These are phyloP conservation scores for Hippocampus kuda DNA, from an alignment of 2,797 vertebrate species.

Conservation along the genomic window DNA sequence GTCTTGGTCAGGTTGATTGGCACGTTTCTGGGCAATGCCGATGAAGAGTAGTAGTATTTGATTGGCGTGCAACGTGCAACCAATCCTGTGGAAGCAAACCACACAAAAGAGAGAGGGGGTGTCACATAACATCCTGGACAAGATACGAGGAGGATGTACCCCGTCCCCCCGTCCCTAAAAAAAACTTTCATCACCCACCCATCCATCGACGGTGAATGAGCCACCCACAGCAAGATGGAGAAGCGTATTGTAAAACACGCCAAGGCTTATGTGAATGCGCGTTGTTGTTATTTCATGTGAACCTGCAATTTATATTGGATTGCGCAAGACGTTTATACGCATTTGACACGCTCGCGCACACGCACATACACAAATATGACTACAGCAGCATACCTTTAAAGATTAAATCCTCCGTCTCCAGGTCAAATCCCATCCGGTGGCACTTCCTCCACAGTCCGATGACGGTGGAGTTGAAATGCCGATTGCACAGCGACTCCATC, in stretches of 20 bases:
- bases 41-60: conserved; percentile 91
- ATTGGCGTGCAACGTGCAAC: conserved; percentile 80
- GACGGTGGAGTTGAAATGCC: conserved; percentile 83
- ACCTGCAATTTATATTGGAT: neutral
- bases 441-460: conserved; percentile 85
- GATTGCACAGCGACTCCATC: conserved; percentile 81
- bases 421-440: conserved; percentile 78
- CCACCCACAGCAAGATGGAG: conserved; percentile 46
- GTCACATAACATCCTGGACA: conserved; percentile 32
- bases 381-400: conserved; percentile 70
- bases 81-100: conserved; percentile 71
- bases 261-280: conserved; percentile 43
- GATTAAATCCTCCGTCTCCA: conserved; percentile 83
- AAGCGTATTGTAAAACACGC: conserved; percentile 39
- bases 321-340: neutral
- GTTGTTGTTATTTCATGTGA: neutral
- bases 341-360: neutral
- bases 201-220: conserved; percentile 14
- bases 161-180: conserved; percentile 2
- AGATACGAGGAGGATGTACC: conserved; percentile 21
- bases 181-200: conserved; percentile 25
- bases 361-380: neutral
- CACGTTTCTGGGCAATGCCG: conserved; percentile 77
- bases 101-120: conserved; percentile 30
- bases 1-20: conserved; percentile 84